A percentile compares a stretch with the other conserved stretches of the same genome.
phyloP scores from a whole-genome alignment of 2,113 vertebrate species.

The Cygnus buccinator region DNA sequence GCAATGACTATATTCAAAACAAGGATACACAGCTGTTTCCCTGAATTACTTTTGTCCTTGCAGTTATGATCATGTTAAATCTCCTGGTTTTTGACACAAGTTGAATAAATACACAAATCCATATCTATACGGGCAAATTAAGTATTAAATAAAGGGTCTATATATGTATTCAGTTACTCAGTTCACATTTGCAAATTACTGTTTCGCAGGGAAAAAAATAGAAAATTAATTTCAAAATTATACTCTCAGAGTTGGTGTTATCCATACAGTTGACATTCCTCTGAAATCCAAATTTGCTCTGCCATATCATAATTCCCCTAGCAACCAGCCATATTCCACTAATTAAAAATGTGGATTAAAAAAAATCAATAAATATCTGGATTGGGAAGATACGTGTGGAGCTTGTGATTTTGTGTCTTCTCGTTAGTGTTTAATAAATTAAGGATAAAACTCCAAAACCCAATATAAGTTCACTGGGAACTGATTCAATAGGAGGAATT shows the following conservation, averaged over 20 bases:
- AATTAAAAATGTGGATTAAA: not conserved
- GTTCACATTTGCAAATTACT: not conserved
- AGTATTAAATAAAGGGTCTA: not conserved
- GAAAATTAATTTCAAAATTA: not conserved
- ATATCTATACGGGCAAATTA: not conserved
- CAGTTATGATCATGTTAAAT: not conserved
- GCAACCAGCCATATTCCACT: not conserved
- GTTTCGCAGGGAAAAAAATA: not conserved
- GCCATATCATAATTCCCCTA: not conserved
- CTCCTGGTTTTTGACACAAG: not conserved
- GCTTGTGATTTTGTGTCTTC: not conserved
- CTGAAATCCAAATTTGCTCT: not conserved
- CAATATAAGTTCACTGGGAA: not conserved
- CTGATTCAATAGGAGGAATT: not conserved
- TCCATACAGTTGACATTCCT: not conserved
- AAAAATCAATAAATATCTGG: not conserved
- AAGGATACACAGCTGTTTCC: not conserved
- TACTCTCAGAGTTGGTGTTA: not conserved
- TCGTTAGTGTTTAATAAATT: not conserved
- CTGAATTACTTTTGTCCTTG: not conserved
- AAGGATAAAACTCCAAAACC: not conserved
- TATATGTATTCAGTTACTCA: not conserved
- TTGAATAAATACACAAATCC: not conserved
- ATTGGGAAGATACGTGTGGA: not conserved
- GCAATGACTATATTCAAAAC: not conserved